Base-by-base conservation (phyloP, 64 coral and sea anemone species). In the Hydrozoanthus tunicans region DNA sequence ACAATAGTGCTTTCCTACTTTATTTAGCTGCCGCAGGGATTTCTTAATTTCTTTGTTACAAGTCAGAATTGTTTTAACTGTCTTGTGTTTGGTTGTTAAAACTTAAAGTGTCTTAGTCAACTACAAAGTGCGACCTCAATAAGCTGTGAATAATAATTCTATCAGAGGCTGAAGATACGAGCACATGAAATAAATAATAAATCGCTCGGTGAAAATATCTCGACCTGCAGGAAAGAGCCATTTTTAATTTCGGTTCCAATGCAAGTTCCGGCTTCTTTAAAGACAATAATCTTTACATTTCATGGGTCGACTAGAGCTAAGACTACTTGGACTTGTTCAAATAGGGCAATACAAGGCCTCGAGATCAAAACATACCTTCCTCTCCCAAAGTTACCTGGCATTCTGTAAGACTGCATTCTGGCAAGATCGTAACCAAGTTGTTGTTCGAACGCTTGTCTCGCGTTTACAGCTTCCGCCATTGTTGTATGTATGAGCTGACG, bases 361-460 rank as follows among this genome's bases (percentile, higher is more conserved):
- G 7, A 56, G 17, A 27, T 75, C 55, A 74, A 88, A 59, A 59
- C 84, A 51, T 74, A 88, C 84, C 84, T 88, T 58, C 56, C 57
- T 60, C 56, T 88, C 25, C 68, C 68, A 60, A 88, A 88, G 84
- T 26, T 88, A 60, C 68, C 84, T 74, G 58, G 69, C 13, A 88
- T 74, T 88, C 84, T 57, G 12, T 73, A 88, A 17, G 84, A 59
- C 70, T 75, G 69, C 80, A 82, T 64, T 14, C 80, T 43, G 13
- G 69, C 56, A 7, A 88, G 68, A 59, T 88, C 68, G 24, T 74
- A 88, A 12, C 25, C 60, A 12, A 88, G 84, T 32, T 88, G 68
- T 20, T 88, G 84, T 23, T 88, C 84, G 51, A 88, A 88, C 17
- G 70, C 20, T 15, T 88, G 84, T 75, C 84, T 88, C 5, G 56